Percentiles rank a stretch among this genome's conserved stretches.
Conservation (phyloP, 2,113 vertebrate genomes). For the Gyps fulvus region DNA sequence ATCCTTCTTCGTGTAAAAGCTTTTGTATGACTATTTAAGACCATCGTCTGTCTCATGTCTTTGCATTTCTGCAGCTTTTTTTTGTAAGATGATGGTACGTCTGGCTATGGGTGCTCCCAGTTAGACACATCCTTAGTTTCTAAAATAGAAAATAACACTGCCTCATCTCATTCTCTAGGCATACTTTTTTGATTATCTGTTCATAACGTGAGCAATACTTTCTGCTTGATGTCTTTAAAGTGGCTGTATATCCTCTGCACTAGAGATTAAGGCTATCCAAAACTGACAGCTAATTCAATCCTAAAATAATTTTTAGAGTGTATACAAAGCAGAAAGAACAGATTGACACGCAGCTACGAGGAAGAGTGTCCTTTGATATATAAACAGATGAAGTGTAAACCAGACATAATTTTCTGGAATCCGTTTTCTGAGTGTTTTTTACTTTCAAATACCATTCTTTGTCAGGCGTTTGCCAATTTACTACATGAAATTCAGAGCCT, state of each 20-base stretch:
- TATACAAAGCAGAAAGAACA: not conserved
- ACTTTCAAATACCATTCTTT: not conserved
- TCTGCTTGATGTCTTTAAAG: conserved; percentile 4
- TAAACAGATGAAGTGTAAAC: not conserved
- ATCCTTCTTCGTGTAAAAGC: not conserved
- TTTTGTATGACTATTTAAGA: not conserved
- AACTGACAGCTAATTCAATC: not conserved
- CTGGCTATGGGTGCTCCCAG: not conserved
- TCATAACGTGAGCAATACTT: not conserved
- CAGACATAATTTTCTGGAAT: conserved; percentile 11
- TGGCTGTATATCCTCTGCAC: not conserved
- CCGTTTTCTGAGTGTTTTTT: not conserved
- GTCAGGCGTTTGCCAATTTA: not conserved
- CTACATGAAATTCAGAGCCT: not conserved
- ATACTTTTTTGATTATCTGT: not conserved
- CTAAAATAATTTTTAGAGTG: not conserved
- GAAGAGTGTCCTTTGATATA: conserved; percentile 19
- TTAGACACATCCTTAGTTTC: not conserved
- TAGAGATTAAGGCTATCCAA: not conserved
- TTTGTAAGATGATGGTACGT: not conserved
- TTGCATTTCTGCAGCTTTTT: not conserved
- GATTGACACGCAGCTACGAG: not conserved
- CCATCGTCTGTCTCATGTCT: not conserved
- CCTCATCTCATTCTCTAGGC: not conserved
- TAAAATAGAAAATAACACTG: not conserved